Conservation (phyloP, 2,113 vertebrate species). For the Mormoops blainvillei region DNA sequence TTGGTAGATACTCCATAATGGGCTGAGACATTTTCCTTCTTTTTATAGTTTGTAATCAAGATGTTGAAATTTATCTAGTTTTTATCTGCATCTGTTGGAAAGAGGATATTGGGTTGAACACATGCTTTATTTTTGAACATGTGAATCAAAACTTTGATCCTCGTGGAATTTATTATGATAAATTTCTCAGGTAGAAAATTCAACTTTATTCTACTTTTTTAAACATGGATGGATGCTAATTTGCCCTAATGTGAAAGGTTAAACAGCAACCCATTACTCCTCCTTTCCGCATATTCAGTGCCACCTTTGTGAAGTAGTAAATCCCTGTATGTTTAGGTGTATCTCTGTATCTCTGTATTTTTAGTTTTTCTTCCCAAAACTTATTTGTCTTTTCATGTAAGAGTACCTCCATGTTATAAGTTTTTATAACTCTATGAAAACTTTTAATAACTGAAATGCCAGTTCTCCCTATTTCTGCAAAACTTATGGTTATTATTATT, state of each 20-base stretch:
- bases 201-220: background rate
- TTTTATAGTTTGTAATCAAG: background rate
- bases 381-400: background rate
- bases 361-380: background rate
- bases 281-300: background rate
- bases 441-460: background rate
- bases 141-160: background rate
- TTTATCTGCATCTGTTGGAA: background rate
- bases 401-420: background rate
- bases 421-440: background rate
- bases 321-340: background rate
- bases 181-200: background rate
- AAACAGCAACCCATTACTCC: no score
- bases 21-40: background rate
- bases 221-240: background rate
- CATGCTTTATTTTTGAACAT: background rate
- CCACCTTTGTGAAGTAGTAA: background rate
- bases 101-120: background rate
- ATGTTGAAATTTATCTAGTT: background rate
- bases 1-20: background rate
- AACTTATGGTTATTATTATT: background rate
- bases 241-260: background rate
- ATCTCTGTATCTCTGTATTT: background rate
- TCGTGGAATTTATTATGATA: background rate
- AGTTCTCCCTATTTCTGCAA: background rate